phyloP scores from a whole-genome alignment of 2,797 vertebrate species.

The Balearica regulorum region DNA sequence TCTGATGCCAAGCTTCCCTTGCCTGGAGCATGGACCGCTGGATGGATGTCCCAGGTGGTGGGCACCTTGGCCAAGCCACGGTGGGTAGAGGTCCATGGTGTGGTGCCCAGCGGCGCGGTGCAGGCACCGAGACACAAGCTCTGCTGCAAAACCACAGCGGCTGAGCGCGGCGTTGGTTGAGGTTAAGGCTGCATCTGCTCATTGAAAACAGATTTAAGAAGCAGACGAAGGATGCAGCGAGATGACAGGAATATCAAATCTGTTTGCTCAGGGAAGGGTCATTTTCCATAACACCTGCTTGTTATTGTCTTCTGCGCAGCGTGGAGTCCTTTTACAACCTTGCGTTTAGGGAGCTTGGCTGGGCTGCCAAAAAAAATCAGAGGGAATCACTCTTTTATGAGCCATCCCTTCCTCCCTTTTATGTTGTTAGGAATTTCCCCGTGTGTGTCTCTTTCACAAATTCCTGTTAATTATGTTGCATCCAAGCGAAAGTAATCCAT shows the following conservation, averaged over 20 bases:
- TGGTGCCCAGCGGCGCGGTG: too few relatives aligned
- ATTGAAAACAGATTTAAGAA: not conserved
- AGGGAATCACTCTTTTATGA: slow-evolving; percentile 9
- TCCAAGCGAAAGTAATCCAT: not conserved
- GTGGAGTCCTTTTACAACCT: slow-evolving; percentile 25
- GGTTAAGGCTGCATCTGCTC: not conserved
- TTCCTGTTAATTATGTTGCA: slow-evolving; percentile 23
- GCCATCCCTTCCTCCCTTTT: slow-evolving; percentile 34
- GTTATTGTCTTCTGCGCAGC: not conserved
- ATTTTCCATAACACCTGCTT: not conserved
- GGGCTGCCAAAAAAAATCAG: slow-evolving; percentile 27
- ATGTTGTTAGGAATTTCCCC: not conserved
- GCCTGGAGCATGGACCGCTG: not conserved
- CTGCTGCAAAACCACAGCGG: not conserved
- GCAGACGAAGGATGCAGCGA: not conserved
- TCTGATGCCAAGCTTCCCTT: not conserved
- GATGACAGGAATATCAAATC: not conserved
- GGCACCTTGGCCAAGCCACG: not conserved
- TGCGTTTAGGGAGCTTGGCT: not conserved
- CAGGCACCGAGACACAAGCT: not conserved
- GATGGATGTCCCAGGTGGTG: fast-evolving
- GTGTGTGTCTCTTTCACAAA: not conserved
- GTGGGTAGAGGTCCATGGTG: not conserved
- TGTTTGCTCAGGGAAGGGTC: not conserved
- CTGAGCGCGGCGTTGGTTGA: fast-evolving